phyloP scores from a whole-genome alignment of 2,888 invertebrate species.

The Sycophila texana region DNA sequence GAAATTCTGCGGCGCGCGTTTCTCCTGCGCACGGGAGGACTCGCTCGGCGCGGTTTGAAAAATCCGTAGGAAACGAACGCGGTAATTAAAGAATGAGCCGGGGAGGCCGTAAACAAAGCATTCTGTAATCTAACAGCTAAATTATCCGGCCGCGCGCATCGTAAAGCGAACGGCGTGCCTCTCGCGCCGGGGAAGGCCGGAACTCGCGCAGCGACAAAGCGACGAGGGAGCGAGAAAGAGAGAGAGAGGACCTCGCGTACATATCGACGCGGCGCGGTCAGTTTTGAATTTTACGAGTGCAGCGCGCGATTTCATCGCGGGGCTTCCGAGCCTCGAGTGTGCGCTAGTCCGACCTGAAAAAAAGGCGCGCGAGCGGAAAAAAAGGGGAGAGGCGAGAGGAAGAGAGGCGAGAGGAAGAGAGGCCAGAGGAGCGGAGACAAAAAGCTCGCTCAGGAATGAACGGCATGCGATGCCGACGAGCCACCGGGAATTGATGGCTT shows the following conservation, averaged over 20 bases:
- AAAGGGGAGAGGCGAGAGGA: too few species aligned
- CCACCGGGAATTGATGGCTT: conserved; percentile 19
- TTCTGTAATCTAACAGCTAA: conserved; percentile 45
- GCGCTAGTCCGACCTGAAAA: background rate
- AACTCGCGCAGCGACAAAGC: conserved; percentile 28
- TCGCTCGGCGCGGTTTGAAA: too few species aligned
- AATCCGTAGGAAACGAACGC: too few species aligned
- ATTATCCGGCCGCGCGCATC: conserved; percentile 21
- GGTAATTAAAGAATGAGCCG: conserved; percentile 19
- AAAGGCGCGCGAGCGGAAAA: conserved; percentile 1
- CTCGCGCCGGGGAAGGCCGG: conserved; percentile 8
- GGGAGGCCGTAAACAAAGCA: conserved; percentile 27
- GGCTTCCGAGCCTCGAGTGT: background rate
- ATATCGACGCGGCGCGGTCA: conserved; percentile 19
- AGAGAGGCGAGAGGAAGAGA: conserved; percentile 7
- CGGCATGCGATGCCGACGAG: conserved; percentile 21
- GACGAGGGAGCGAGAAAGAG: background rate
- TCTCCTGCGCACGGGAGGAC: too few species aligned
- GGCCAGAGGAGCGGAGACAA: background rate
- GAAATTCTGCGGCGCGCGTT: too few species aligned
- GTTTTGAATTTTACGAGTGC: conserved; percentile 41
- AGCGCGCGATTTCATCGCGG: background rate
- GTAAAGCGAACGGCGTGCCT: conserved; percentile 8
- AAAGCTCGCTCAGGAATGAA: conserved; percentile 26
- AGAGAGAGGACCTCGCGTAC: background rate